Evolutionary conservation across 1,140 invertebrate genomes (phyloP).

Genomic region (Hypsibius dujardini): DNA sequence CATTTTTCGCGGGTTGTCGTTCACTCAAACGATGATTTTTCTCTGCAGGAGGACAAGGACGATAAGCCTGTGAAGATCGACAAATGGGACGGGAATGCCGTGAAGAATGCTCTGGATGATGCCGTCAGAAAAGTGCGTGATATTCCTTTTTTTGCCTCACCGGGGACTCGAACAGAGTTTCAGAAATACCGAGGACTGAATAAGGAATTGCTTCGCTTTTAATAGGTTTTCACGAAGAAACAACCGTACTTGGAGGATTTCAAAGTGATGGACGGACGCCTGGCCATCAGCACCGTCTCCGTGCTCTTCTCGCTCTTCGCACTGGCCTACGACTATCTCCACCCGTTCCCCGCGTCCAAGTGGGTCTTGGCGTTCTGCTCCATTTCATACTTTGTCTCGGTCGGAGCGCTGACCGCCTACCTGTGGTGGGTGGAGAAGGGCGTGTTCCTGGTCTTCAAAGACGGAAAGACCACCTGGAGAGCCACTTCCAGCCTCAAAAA

Average conservation of each 20-base stretch:
- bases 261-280: slow-evolving; percentile 67
- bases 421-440: slow-evolving; percentile 90
- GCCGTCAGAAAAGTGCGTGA: no score
- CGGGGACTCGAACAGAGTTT: no score
- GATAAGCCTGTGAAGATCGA: no score
- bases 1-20: no score
- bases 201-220: neutral
- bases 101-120: no score
- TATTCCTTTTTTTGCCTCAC: no score
- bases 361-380: slow-evolving; percentile 73
- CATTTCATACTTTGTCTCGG: slow-evolving; percentile 75
- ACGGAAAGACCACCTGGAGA: slow-evolving; percentile 67
- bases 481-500: slow-evolving; percentile 79
- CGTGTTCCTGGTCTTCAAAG: slow-evolving; percentile 67
- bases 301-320: slow-evolving; percentile 80
- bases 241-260: slow-evolving; percentile 74
- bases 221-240: slow-evolving; percentile 57
- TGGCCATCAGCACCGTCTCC: slow-evolving; percentile 71
- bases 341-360: slow-evolving; percentile 83
- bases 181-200: no score
- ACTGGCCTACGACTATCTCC: slow-evolving; percentile 78
- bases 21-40: no score
- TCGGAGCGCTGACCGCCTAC: slow-evolving; percentile 81
- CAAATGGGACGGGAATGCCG: no score
- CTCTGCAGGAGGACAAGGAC: no score